Percentiles rank a stretch among this genome's conserved stretches.
phyloP scores from a whole-genome alignment of 2,797 vertebrate species.

The Novumbra hubbsi region DNA sequence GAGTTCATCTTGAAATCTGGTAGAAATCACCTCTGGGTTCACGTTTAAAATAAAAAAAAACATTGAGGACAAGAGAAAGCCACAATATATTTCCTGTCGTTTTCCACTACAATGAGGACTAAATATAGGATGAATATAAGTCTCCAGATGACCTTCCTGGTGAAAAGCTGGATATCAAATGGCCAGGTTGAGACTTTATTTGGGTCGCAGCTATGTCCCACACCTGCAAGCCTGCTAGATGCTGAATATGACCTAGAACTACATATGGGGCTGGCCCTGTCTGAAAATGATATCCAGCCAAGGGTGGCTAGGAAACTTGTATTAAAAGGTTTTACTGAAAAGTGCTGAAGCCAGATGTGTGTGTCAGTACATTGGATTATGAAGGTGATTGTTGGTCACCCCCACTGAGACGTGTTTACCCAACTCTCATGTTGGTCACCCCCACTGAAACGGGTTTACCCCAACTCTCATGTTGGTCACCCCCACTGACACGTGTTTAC shows the following conservation, averaged over 20 bases:
- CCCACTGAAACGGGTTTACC: background rate
- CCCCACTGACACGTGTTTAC: background rate
- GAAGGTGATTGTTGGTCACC: constrained; percentile 34
- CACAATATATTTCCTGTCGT: background rate
- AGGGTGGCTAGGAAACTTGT: background rate
- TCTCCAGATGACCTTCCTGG: background rate
- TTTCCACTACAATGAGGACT: background rate
- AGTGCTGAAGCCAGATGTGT: constrained; percentile 58
- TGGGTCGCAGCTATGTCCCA: background rate
- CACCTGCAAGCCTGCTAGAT: background rate
- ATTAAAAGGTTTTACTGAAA: constrained; percentile 70
- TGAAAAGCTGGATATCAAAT: background rate
- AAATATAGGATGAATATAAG: background rate
- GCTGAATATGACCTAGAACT: background rate
- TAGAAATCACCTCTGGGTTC: constrained; percentile 58
- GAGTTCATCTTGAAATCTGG: constrained; percentile 39
- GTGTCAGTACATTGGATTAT: constrained; percentile 34
- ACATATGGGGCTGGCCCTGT: background rate
- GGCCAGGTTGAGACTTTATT: background rate
- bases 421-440: constrained; percentile 26
- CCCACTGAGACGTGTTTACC: too few species aligned
- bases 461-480: background rate
- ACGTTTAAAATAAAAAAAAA: constrained; percentile 9
- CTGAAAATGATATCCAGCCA: background rate
- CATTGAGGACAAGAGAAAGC: background rate